These are phyloP conservation scores for Drosophila erecta DNA, from an alignment of 1,140 invertebrate species.

Conservation along the genomic window DNA sequence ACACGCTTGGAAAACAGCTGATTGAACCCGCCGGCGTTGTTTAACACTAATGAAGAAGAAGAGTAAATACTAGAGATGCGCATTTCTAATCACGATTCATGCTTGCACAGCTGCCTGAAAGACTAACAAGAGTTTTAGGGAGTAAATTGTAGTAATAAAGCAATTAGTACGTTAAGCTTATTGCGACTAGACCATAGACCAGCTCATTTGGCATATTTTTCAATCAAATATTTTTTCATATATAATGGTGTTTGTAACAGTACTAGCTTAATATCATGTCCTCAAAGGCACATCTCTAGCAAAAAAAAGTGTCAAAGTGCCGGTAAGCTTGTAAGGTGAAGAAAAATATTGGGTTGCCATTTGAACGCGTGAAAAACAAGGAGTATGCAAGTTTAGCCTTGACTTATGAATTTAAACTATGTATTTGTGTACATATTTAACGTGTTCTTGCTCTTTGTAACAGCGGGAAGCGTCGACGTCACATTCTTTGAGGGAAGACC, in stretches of 20 bases:
- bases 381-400: no score
- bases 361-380: no score
- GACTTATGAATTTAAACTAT: neutral
- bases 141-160: no score
- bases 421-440: neutral
- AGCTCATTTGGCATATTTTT: no score
- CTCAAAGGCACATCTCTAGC: constrained; percentile 7
- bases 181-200: no score
- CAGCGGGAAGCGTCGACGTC: neutral
- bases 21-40: neutral
- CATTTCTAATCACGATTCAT: neutral
- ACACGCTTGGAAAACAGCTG: constrained; percentile 41
- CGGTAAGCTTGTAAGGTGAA: constrained; percentile 12
- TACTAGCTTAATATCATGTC: no score
- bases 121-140: neutral
- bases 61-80: constrained; percentile 2
- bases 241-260: no score
- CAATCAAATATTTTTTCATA: no score
- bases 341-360: neutral
- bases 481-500: neutral
- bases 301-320: no score
- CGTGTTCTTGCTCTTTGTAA: neutral
- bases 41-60: constrained; percentile 9
- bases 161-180: neutral
- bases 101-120: neutral